Conservation (phyloP, 30 jellyfish, hydroid and myxozoan genomes). For the Aurelia sp. region DNA sequence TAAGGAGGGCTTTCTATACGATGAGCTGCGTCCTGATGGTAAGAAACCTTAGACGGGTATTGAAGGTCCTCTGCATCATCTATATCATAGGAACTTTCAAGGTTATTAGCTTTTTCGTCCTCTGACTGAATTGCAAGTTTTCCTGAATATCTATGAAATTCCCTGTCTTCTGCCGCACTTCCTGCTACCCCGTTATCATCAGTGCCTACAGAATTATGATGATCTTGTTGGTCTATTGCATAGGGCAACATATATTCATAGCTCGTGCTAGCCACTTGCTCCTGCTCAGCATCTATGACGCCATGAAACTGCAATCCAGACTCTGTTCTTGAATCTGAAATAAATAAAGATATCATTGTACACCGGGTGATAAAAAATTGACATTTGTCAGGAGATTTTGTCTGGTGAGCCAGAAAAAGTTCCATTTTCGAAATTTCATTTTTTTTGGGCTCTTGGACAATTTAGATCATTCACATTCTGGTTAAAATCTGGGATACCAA, state of each 20-base stretch:
- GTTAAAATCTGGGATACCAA: no score
- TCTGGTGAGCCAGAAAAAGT: no score
- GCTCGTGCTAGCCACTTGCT: conserved; percentile 1
- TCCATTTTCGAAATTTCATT: no score
- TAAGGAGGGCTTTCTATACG: no score
- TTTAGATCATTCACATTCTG: no score
- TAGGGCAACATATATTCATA: conserved; percentile 25
- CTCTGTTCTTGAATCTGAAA: no score
- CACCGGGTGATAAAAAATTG: no score
- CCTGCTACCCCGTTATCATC: conserved; percentile 57
- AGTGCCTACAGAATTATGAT: conserved; percentile 27
- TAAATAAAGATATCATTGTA: no score
- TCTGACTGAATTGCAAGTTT: conserved; percentile 68
- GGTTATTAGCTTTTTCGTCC: conserved; percentile 47
- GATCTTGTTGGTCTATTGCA: conserved; percentile 14
- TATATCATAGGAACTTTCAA: conserved; percentile 53
- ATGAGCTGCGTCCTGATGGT: background rate
- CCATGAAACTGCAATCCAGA: conserved; percentile 1
- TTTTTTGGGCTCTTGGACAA: no score
- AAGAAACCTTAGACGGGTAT: conserved; percentile 37
- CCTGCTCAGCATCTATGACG: background rate
- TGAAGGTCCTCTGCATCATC: conserved; percentile 49
- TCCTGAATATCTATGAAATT: conserved; percentile 58
- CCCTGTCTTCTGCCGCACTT: conserved; percentile 23
- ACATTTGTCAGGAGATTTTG: no score